phyloP scores from a whole-genome alignment of 2,888 invertebrate genomes.

The Meiosimyza platycephala region DNA sequence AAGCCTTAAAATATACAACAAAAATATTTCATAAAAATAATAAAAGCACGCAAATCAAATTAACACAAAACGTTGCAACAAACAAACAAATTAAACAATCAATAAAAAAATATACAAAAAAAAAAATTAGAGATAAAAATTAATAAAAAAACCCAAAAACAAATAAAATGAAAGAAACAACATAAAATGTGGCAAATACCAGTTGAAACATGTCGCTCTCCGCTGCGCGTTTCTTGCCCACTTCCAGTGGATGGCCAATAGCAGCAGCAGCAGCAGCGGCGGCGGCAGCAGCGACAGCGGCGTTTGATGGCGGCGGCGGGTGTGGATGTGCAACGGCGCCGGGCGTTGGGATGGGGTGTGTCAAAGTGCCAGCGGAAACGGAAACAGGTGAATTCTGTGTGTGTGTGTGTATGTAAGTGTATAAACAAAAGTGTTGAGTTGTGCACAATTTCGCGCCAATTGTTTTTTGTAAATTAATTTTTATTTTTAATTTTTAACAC shows the following conservation, averaged over 20 bases:
- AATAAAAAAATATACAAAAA: constrained; percentile 30
- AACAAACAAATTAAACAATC: constrained; percentile 4
- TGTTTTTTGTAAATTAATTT: constrained; percentile 32
- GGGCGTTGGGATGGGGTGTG: constrained; percentile 65
- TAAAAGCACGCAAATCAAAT: constrained; percentile 10
- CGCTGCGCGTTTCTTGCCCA: constrained; percentile 95
- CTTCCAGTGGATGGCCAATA: constrained; percentile 74
- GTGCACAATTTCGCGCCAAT: constrained; percentile 23
- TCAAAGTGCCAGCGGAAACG: constrained; percentile 61
- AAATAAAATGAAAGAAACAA: constrained; percentile 51
- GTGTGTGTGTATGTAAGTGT: constrained; percentile 41
- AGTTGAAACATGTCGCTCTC: constrained; percentile 89
- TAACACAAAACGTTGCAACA: no score
- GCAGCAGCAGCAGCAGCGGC: constrained; percentile 74
- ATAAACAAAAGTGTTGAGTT: constrained; percentile 20
- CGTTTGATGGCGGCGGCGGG: constrained; percentile 71
- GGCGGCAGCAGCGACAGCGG: constrained; percentile 62
- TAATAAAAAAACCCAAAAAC: constrained; percentile 38
- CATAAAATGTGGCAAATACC: constrained; percentile 74
- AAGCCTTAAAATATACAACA: constrained; percentile 19
- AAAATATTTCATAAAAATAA: not conserved
- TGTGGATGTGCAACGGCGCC: constrained; percentile 68
- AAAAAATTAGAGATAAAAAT: constrained; percentile 28
- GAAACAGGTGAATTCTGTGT: constrained; percentile 63
- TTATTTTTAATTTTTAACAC: constrained; percentile 27